Conservation (phyloP, 35 echinoderm and acorn worm genomes). For the Amphiura filiformis region DNA sequence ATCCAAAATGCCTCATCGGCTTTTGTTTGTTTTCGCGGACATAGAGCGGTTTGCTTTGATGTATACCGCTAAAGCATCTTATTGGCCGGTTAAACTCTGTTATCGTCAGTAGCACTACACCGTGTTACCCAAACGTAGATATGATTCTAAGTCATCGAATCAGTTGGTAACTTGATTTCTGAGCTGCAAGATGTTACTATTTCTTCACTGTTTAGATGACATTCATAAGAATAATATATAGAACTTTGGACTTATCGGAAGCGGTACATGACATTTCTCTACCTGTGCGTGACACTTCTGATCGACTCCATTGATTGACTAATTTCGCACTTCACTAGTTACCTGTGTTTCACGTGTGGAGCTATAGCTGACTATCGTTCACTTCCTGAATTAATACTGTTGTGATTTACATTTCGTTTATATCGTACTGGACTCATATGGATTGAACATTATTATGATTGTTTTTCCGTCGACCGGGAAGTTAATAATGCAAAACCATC, state of each 20-base stretch:
- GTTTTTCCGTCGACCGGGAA: not conserved
- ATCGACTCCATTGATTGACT: not conserved
- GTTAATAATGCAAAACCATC: not conserved
- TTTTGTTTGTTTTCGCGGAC: constrained; percentile 14
- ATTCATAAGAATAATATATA: not conserved
- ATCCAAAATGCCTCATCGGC: not conserved
- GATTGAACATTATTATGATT: not conserved
- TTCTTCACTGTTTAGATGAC: not conserved
- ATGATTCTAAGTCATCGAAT: not conserved
- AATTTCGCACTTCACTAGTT: constrained; percentile 4
- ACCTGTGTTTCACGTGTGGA: not conserved
- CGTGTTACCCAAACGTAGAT: not conserved
- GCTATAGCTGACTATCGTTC: not conserved
- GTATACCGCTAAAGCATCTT: constrained; percentile 7
- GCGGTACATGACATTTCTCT: not conserved
- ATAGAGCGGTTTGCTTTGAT: constrained; percentile 1
- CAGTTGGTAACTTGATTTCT: not conserved
- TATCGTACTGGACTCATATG: no score
- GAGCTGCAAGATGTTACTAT: not conserved
- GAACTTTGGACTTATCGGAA: not conserved
- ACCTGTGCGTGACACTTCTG: not conserved
- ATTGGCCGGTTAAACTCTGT: not conserved
- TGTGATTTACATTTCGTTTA: not conserved
- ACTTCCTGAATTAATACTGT: not conserved
- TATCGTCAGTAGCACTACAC: not conserved